Percentiles rank a stretch among this genome's conserved stretches.
Conservation (phyloP, 1,140 invertebrate genomes). For the Agrilus planipennis region DNA sequence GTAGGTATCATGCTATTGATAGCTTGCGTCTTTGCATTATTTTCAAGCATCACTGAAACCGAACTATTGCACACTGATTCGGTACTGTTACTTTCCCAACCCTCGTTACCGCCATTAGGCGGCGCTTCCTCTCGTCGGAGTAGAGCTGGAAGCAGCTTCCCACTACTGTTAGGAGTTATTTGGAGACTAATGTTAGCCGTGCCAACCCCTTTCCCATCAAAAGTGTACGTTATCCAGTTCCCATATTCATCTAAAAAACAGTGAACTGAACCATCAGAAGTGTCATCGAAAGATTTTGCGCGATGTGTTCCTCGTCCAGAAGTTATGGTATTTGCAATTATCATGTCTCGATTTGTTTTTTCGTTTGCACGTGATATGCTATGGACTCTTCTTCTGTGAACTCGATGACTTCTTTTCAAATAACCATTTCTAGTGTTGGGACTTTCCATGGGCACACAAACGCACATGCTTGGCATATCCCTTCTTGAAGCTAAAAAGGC, state of each 20-base stretch:
- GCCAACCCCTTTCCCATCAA: slow-evolving; percentile 59
- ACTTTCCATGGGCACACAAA: slow-evolving; percentile 11
- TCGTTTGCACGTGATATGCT: slow-evolving; percentile 1
- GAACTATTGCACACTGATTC: slow-evolving; percentile 42
- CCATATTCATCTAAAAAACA: slow-evolving; percentile 65
- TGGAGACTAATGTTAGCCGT: slow-evolving; percentile 13
- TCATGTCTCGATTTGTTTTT: slow-evolving; percentile 19
- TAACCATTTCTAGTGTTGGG: slow-evolving; percentile 13
- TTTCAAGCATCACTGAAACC: slow-evolving; percentile 26
- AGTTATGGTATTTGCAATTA: slow-evolving; percentile 24
- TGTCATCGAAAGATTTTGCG: slow-evolving; percentile 76
- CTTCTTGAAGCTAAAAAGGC: slow-evolving; percentile 47
- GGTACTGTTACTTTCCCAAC: slow-evolving; percentile 28
- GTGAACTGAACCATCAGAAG: slow-evolving; percentile 76
- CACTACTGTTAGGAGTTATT: slow-evolving; percentile 9
- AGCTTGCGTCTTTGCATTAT: slow-evolving; percentile 1
- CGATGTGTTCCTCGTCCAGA: slow-evolving; percentile 49
- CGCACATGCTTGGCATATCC: slow-evolving; percentile 38
- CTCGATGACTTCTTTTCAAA: slow-evolving; percentile 15
- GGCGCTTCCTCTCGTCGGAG: slow-evolving; percentile 9
- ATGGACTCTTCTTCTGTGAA: slow-evolving; percentile 10
- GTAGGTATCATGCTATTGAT: slow-evolving; percentile 14
- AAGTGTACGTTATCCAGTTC: slow-evolving; percentile 71
- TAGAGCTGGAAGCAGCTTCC: slow-evolving; percentile 13
- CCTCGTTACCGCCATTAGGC: slow-evolving; percentile 32